These are phyloP conservation scores for Cyprinodon diabolis DNA, from an alignment of 2,797 vertebrate genomes.

Conservation along the genomic window DNA sequence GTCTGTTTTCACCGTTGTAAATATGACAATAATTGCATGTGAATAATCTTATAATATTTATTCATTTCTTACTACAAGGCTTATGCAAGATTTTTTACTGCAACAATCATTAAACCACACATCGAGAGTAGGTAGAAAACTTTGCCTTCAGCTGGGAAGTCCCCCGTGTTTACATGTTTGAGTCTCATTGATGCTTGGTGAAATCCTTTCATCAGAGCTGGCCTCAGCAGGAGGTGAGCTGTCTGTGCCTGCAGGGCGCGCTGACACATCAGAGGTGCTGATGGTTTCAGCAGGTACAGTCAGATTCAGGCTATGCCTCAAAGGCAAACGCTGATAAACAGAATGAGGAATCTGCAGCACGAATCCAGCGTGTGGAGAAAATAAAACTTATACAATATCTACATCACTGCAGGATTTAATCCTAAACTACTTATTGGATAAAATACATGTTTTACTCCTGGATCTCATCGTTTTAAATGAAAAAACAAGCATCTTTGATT, in stretches of 20 bases:
- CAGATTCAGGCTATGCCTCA: not conserved
- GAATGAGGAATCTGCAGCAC: not conserved
- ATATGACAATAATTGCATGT: conserved; percentile 73
- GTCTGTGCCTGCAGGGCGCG: not conserved
- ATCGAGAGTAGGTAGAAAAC: conserved; percentile 25
- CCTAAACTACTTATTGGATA: not conserved
- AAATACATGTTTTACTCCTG: not conserved
- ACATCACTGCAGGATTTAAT: not conserved
- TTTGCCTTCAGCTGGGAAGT: conserved; percentile 16
- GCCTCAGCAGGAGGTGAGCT: conserved; percentile 8
- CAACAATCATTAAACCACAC: conserved; percentile 47
- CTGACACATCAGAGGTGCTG: not conserved
- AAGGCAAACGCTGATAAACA: not conserved
- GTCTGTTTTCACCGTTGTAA: conserved; percentile 53
- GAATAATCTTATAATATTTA: conserved; percentile 41
- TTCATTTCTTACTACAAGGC: conserved; percentile 63
- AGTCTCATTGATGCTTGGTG: conserved; percentile 6
- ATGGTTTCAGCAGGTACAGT: not conserved
- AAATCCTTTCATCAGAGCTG: conserved; percentile 49
- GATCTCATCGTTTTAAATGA: not conserved
- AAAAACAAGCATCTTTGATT: not conserved
- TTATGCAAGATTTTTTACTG: conserved; percentile 73
- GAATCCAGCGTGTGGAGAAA: not conserved
- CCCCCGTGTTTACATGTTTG: conserved; percentile 24
- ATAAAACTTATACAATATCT: not conserved